These are phyloP conservation scores for Cephalotes varians DNA, from an alignment of 2,888 invertebrate species.

Conservation along the genomic window DNA sequence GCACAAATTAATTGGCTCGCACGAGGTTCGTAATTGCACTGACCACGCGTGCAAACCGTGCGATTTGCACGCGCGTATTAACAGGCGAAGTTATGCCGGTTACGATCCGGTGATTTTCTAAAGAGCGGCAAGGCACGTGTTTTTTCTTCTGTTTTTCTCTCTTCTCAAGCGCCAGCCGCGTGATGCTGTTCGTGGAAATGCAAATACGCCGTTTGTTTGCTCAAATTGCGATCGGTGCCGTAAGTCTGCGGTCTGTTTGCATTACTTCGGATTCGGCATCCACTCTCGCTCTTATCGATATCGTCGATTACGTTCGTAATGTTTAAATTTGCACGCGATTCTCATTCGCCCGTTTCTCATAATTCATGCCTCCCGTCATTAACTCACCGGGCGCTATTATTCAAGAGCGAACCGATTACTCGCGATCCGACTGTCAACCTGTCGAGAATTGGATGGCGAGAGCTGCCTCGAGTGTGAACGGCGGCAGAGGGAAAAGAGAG, in stretches of 20 bases:
- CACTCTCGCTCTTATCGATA: not conserved
- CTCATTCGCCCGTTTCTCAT: not conserved
- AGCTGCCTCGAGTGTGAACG: conserved; percentile 58
- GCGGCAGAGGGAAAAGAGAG: conserved; percentile 11
- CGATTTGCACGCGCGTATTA: conserved; percentile 22
- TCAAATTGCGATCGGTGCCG: conserved; percentile 48
- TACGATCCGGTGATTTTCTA: conserved; percentile 49
- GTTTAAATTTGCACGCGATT: conserved; percentile 13
- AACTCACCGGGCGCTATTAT: not conserved
- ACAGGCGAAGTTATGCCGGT: not conserved
- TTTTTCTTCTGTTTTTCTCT: not conserved
- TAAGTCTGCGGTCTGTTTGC: conserved; percentile 41
- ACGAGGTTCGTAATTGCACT: not conserved
- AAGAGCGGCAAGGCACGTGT: conserved; percentile 20
- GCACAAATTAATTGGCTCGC: conserved; percentile 23
- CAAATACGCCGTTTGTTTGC: conserved; percentile 50
- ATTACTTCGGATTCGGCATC: not conserved
- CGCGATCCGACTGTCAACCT: conserved; percentile 54
- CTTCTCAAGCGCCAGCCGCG: conserved; percentile 1
- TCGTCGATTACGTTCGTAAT: not conserved
- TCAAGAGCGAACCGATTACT: not conserved
- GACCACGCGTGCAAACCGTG: not conserved
- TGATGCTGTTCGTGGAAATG: conserved; percentile 44
- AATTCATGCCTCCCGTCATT: not conserved
- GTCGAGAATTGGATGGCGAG: conserved; percentile 54